These are phyloP conservation scores for Catharus minimus DNA, from an alignment of 2,113 vertebrate species.

Conservation along the genomic window DNA sequence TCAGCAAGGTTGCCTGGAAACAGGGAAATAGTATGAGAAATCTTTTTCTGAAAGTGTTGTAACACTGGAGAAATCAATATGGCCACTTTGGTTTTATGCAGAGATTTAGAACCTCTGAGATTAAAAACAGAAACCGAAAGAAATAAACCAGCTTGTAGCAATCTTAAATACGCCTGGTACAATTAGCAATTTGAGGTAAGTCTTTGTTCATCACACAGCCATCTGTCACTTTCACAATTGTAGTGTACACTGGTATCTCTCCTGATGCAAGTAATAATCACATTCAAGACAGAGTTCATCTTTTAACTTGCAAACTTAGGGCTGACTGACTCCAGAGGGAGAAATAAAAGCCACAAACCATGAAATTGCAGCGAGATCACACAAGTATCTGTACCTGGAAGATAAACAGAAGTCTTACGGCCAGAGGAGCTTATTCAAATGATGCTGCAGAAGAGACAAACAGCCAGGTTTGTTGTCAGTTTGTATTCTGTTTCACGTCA, in stretches of 20 bases:
- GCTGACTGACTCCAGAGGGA: not conserved
- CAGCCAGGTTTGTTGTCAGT: not conserved
- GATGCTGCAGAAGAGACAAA: not conserved
- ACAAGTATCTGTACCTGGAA: not conserved
- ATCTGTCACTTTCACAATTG: not conserved
- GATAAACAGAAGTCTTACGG: not conserved
- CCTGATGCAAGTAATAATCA: not conserved
- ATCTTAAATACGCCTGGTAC: not conserved
- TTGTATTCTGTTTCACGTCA: fast-evolving
- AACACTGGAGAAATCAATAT: conserved; percentile 2
- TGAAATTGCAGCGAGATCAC: not conserved
- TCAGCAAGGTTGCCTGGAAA: conserved; percentile 47
- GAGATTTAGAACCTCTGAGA: not conserved
- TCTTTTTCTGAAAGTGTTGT: not conserved
- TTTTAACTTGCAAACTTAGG: not conserved
- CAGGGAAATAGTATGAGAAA: conserved; percentile 15
- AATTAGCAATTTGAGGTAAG: not conserved
- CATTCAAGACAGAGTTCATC: not conserved
- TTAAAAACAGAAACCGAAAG: not conserved
- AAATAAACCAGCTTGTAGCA: not conserved
- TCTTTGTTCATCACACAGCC: not conserved
- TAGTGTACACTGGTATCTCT: not conserved
- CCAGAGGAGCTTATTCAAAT: not conserved
- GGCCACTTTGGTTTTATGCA: not conserved
- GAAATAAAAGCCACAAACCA: not conserved